phyloP scores from a whole-genome alignment of 2,888 invertebrate species.

The Masnerella sp. region DNA sequence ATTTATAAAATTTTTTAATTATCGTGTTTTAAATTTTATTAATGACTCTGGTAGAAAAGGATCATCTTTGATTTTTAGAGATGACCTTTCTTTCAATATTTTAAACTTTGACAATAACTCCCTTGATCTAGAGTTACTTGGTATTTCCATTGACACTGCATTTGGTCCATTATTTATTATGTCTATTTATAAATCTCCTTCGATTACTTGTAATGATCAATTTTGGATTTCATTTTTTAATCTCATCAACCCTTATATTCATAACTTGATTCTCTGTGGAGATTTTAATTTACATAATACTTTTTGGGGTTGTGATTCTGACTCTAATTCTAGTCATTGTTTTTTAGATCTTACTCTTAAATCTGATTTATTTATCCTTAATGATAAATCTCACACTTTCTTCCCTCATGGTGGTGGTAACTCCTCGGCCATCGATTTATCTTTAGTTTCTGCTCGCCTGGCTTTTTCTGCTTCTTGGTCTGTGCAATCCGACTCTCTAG shows the following conservation, averaged over 20 bases:
- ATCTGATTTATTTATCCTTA: neutral
- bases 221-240: constrained; percentile 2
- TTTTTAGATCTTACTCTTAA: neutral
- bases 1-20: neutral
- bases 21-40: neutral
- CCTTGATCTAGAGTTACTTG: neutral
- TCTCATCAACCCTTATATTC: neutral
- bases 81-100: neutral
- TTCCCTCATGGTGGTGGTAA: neutral
- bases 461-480: neutral
- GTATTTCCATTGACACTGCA: neutral
- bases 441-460: neutral
- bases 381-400: neutral
- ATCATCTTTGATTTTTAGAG: neutral
- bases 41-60: neutral
- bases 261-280: constrained; percentile 7
- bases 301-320: neutral
- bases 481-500: neutral
- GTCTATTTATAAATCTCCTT: constrained; percentile 5
- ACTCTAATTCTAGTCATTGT: neutral
- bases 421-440: constrained; percentile 1
- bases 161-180: neutral
- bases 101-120: neutral
- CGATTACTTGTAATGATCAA: neutral
- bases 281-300: constrained; percentile 23